Evolutionary conservation across 2,113 vertebrate genomes (phyloP).

Genomic region (Engraulis encrasicolus): DNA sequence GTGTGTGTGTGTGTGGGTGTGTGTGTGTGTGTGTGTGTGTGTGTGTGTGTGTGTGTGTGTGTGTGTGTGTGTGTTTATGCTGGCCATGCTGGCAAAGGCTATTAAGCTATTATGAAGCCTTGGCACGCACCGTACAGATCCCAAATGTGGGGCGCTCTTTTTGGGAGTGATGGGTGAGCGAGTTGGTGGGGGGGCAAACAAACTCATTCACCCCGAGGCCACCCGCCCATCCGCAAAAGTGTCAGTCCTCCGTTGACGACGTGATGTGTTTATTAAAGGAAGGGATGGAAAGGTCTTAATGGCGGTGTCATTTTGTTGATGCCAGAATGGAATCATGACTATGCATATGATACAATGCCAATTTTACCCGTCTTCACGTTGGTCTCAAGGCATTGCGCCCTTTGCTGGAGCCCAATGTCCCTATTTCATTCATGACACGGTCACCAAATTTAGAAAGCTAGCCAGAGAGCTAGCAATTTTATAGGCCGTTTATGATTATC

Average conservation of each 20-base stretch:
- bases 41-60: no score
- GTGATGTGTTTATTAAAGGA: neutral
- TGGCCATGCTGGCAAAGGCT: constrained; percentile 45
- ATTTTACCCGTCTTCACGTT: no score
- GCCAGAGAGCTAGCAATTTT: no score
- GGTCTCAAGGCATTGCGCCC: no score
- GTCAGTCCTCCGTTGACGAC: neutral
- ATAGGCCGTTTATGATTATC: no score
- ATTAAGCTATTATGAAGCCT: constrained; percentile 37
- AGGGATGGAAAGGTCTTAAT: neutral
- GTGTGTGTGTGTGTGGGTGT: no score
- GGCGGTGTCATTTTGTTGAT: neutral
- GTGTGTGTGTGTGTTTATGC: no score
- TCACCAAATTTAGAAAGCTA: no score
- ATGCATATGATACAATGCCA: neutral
- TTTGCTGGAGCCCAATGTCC: no score
- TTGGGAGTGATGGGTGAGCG: neutral
- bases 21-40: no score
- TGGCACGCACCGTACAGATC: constrained; percentile 45
- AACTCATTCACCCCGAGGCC: constrained; percentile 41
- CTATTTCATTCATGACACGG: neutral
- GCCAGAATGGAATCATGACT: no score
- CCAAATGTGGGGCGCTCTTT: constrained; percentile 45
- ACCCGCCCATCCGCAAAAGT: constrained; percentile 12
- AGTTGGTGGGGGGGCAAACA: constrained; percentile 36